Evolutionary conservation across 2,113 vertebrate species (phyloP).

Genomic region (Narcine bancroftii): DNA sequence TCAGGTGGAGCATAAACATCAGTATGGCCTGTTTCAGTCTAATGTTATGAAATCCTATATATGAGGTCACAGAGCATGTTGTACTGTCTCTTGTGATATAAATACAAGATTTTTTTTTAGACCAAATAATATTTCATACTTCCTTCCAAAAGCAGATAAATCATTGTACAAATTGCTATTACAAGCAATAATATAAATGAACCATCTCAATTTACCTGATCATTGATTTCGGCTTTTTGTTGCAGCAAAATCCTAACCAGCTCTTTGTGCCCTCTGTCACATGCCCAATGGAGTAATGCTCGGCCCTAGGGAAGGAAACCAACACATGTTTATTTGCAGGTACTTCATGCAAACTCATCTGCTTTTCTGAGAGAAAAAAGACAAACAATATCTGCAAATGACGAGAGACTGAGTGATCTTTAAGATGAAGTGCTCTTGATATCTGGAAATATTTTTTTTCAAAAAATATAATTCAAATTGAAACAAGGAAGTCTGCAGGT

Average conservation of each 20-base stretch:
- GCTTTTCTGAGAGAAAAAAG: no score
- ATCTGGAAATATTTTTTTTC: no score
- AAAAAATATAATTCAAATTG: no score
- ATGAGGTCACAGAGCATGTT: background rate
- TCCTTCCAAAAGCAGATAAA: background rate
- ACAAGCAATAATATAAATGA: background rate
- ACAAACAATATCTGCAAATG: no score
- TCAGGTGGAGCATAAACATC: no score
- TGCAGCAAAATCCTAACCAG: slow-evolving; percentile 79
- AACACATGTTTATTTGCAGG: background rate
- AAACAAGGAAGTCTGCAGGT: no score
- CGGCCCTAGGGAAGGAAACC: slow-evolving; percentile 62
- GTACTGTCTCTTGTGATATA: background rate
- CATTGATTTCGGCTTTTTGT: slow-evolving; percentile 77
- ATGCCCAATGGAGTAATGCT: slow-evolving; percentile 86
- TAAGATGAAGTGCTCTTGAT: no score
- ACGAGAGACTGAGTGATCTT: no score
- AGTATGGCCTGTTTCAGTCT: no score
- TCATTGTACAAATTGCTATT: background rate
- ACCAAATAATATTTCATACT: background rate
- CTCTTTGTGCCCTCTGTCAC: slow-evolving; percentile 91
- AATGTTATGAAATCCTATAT: no score
- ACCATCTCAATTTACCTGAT: slow-evolving; percentile 67
- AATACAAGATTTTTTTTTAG: background rate
- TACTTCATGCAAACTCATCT: background rate